A percentile compares a stretch with the other conserved stretches of the same genome.
These are phyloP conservation scores for Sakesphorus luctuosus DNA, from an alignment of 2,113 vertebrate species.

Conservation along the genomic window DNA sequence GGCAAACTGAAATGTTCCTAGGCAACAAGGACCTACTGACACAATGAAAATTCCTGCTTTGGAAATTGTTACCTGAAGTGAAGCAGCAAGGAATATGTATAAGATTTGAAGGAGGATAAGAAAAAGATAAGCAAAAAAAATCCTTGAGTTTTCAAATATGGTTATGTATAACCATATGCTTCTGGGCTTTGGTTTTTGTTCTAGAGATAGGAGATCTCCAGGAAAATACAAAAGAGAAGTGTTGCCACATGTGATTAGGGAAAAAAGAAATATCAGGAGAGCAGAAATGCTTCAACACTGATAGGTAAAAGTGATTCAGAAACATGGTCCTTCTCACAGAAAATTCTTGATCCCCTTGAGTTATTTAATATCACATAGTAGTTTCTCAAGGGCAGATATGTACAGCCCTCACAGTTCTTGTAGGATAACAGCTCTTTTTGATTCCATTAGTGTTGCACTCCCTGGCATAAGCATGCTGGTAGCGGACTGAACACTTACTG, in stretches of 20 bases:
- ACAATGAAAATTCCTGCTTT: constrained; percentile 35
- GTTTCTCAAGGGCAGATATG: background rate
- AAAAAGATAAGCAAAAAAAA: background rate
- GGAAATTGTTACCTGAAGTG: background rate
- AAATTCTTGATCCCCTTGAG: background rate
- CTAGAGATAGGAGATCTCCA: background rate
- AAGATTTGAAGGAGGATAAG: background rate
- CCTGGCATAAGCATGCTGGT: background rate
- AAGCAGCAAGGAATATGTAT: background rate
- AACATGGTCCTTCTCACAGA: background rate
- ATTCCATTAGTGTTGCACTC: background rate
- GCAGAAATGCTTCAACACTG: background rate
- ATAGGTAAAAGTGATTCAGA: background rate
- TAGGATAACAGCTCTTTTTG: background rate
- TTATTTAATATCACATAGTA: background rate
- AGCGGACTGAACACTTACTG: background rate
- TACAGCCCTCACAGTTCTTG: background rate
- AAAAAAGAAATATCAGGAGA: background rate
- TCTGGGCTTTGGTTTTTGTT: accelerated
- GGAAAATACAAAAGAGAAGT: background rate
- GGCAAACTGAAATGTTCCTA: constrained; percentile 63
- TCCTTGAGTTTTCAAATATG: background rate
- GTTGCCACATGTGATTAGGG: background rate
- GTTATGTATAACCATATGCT: background rate
- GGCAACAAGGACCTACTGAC: constrained; percentile 57